Base-by-base conservation (phyloP, 2,888 invertebrate species). In the Dynastes tityus region DNA sequence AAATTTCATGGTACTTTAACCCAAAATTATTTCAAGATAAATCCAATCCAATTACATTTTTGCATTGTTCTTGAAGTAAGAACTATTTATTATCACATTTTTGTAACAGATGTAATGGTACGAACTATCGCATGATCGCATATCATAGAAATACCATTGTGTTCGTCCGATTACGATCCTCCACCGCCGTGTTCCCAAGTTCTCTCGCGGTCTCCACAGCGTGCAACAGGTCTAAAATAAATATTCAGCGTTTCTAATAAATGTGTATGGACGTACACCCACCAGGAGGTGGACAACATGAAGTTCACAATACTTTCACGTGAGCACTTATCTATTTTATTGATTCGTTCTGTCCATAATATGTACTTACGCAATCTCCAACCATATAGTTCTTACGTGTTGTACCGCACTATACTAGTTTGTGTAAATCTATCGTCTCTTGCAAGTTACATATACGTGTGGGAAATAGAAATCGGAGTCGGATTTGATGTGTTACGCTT, bases 231-330 rank as follows among this genome's bases (percentile, higher is more conserved):
- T 45, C 22, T 68, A 27, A 29, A 49, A 68, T 68, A 68, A 68
- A 51, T 68, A 68, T 68, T 51, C 68, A 49, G 29, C 68, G 68
- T 51, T 51, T 51, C 68, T 68, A 68, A 68, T 68, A 68, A 68
- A 68, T 68, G 49, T 68, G 27, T 68, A 68, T 68, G 51, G 51
- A 51, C 68, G 51, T 68, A 68, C 68, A 51, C 68, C 68, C 68
- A 68, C 68, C 68, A 68, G 68, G 68, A 51, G 68, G 68, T 68
- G 68, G 68, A 68, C 68, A 68, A 68, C 51, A 68, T 51, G 51
- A 51, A 68, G 68, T 68, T 68, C 68, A 51, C 16, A 68, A 13
- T 68, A 51, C 51, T 68, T 68, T 68, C 68, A 68, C 68, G 40
- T 51, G 68, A 49, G 29, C 68, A 68, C 49, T 68, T 68, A 51